These are phyloP conservation scores for Macrobrachium nipponense DNA, from an alignment of 1,140 invertebrate genomes.

Conservation along the genomic window DNA sequence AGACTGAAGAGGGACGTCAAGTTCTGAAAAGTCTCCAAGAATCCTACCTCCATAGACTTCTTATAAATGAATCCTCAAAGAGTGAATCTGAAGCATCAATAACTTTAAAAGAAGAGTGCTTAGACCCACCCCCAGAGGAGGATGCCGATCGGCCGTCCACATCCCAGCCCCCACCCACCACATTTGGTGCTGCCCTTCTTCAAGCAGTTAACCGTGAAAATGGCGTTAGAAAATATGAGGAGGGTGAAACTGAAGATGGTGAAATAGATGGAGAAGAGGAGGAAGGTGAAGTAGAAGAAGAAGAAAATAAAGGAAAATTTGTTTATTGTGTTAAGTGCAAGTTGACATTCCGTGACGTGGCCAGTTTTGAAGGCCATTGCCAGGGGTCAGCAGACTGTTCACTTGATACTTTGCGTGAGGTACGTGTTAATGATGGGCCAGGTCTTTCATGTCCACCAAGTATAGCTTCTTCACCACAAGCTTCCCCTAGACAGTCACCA, in stretches of 20 bases:
- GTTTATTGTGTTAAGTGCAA: slow-evolving; percentile 64
- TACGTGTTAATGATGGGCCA: slow-evolving; percentile 58
- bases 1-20: slow-evolving; percentile 50
- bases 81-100: slow-evolving; percentile 54
- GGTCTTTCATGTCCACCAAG: slow-evolving; percentile 58
- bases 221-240: slow-evolving; percentile 60
- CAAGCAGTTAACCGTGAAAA: slow-evolving; percentile 56
- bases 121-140: slow-evolving; percentile 42
- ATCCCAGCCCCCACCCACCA: slow-evolving; percentile 36
- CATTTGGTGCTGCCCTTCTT: slow-evolving; percentile 47
- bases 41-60: slow-evolving; percentile 59
- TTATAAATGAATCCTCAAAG: slow-evolving; percentile 55
- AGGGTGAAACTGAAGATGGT: slow-evolving; percentile 60
- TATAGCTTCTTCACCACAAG: slow-evolving; percentile 59
- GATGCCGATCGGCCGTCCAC: slow-evolving; percentile 56
- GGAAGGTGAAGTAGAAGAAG: slow-evolving; percentile 56
- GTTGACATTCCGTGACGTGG: slow-evolving; percentile 62
- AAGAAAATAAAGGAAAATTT: slow-evolving; percentile 60
- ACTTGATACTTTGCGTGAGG: slow-evolving; percentile 57
- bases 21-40: slow-evolving; percentile 39
- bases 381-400: slow-evolving; percentile 60
- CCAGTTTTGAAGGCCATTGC: slow-evolving; percentile 61
- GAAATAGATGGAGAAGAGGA: slow-evolving; percentile 43
- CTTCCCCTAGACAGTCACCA: slow-evolving; percentile 59
- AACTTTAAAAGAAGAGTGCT: slow-evolving; percentile 47